Evolutionary conservation across 2,113 vertebrate species (phyloP).

Genomic region (Dicaeum eximium): DNA sequence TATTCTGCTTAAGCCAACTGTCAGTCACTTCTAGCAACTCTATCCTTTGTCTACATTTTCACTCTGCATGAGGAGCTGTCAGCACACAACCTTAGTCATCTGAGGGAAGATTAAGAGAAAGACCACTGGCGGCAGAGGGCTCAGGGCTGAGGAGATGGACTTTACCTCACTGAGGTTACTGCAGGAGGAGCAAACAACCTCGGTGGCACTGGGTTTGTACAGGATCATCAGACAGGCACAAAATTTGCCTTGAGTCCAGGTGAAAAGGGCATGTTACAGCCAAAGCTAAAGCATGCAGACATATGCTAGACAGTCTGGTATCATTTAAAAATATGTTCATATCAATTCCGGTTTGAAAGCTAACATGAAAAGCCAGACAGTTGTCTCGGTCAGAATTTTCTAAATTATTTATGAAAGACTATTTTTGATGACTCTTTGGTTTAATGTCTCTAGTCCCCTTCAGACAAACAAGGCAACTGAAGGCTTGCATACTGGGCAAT

Average conservation of each 20-base stretch:
- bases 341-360: neutral
- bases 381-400: neutral
- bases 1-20: neutral
- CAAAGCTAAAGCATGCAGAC: neutral
- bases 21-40: neutral
- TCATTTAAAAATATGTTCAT: neutral
- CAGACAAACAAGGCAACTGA: neutral
- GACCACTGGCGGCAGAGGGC: neutral
- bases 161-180: neutral
- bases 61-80: fast-evolving
- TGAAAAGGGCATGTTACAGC: neutral
- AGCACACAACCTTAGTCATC: neutral
- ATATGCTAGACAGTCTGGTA: neutral
- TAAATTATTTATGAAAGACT: neutral
- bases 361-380: neutral
- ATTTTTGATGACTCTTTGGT: neutral
- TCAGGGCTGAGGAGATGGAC: neutral
- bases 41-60: neutral
- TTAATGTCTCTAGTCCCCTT: neutral
- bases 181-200: neutral
- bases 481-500: neutral
- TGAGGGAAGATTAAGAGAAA: neutral
- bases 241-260: neutral
- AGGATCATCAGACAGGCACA: neutral
- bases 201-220: neutral